Evolutionary conservation across 1,140 invertebrate species (phyloP), one percentile per base, ranked within the genome.

Genomic region (Saccostrea glomerata): DNA sequence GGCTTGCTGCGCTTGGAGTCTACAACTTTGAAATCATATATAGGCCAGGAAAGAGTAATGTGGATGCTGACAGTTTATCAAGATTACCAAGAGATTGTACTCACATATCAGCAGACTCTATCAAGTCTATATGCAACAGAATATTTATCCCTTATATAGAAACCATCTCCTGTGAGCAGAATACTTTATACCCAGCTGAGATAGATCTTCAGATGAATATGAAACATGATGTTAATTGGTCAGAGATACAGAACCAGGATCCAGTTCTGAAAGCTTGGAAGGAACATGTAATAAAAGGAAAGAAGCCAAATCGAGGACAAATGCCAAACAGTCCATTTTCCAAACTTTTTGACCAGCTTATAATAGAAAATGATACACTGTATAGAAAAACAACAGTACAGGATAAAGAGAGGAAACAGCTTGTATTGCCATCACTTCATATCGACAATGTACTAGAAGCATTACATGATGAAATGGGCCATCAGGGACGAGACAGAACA

Each of bases 1-100:
- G 88, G 84, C 77, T 90, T 17, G 58, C 89, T 12, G 85, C 56
- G 12, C 54, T 91, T 3, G 70, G 55, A n/a, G 56, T 20, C 0
- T 90, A 82, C 36, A 36, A 91, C 47, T 90, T 91, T 84, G 82
- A 87, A 54, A 86, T 90, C 0, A 70, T 30, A 1, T 89, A 90
- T 85, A 6, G 87, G 0, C 87, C 90, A 30, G 90, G 91, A 1
- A 88, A 54, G 20, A 55, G 1, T 12, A 91, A 90, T 84, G 2
- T n/a, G 0, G 88, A 90, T 84, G 90, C 70, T 12, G 86, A 89
- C 77, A 55, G 17, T 9, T 23, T 89, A 20, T 89, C 83, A 36
- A 77, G 88, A 86, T 77, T 88, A 86, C 86, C 25, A 85, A 60
- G 77, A 25, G 36, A 77, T 15, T 55, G 23, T 17, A 58, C 17